These are phyloP conservation scores for Pelagia noctiluca DNA, from an alignment of 30 jellyfish, hydroid and myxozoan genomes.

Conservation along the genomic window DNA sequence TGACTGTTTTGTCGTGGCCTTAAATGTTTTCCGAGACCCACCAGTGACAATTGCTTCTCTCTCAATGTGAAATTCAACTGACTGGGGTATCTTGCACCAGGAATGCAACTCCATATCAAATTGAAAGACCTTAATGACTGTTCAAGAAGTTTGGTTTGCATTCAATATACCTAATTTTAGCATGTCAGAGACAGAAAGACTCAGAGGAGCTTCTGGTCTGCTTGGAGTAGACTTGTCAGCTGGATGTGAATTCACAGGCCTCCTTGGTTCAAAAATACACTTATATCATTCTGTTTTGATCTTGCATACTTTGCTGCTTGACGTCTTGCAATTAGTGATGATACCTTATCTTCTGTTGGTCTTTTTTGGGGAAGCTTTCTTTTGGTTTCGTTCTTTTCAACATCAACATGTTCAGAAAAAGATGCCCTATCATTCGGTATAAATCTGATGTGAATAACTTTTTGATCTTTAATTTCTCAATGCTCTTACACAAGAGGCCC, in stretches of 20 bases:
- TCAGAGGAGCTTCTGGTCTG: conserved; percentile 2
- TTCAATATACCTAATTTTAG: conserved; percentile 34
- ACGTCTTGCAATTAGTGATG: neutral
- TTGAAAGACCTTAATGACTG: conserved; percentile 1
- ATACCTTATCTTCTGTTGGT: neutral
- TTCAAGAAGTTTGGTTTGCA: conserved; percentile 1
- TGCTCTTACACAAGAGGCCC: conserved; percentile 40
- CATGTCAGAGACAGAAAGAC: conserved; percentile 22
- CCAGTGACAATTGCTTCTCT: conserved; percentile 22
- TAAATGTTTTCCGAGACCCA: conserved; percentile 32
- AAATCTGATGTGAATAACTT: conserved; percentile 47
- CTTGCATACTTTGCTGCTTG: neutral
- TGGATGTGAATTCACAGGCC: conserved; percentile 8
- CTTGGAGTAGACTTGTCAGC: conserved; percentile 5
- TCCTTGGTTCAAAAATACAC: conserved; percentile 8
- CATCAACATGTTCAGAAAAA: neutral
- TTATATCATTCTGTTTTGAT: neutral
- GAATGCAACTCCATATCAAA: conserved; percentile 13
- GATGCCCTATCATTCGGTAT: conserved; percentile 1
- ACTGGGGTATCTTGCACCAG: conserved; percentile 17
- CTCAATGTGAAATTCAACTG: conserved; percentile 7
- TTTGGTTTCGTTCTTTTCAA: neutral
- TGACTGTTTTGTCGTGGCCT: conserved; percentile 26
- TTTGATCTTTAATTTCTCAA: neutral
- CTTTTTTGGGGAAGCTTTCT: conserved; percentile 12